Evolutionary conservation across 1,140 invertebrate genomes (phyloP), one percentile per base, ranked within the genome.

Genomic region (Hirudo medicinalis): DNA sequence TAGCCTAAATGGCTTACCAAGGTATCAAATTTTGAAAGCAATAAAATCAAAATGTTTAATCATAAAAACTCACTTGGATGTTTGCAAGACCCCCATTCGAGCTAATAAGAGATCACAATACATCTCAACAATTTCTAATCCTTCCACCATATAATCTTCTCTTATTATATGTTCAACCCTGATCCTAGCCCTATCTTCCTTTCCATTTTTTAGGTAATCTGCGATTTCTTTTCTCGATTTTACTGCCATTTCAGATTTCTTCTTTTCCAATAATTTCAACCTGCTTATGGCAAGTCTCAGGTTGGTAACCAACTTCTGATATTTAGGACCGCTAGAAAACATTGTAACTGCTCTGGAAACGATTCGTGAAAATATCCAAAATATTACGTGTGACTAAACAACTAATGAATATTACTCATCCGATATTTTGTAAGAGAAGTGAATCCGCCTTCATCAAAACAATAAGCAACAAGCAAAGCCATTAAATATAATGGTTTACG

Each of bases 41-140:
- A 15, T 2, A 63, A 63, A 60, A 15, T 60, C n/a, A 60, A 25
- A 60, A 60, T 60, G 9, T 60, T 11, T n/a, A 40, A 49, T 49
- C 15, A 49, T 17, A 8, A 36, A n/a, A n/a, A 43, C 84, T 85
- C 83, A 90, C 87, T 97, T 97, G 89, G 96, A 94, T 83, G 97
- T 94, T 75, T 96, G 91, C 68, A 99, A 89, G 0, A 99, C 84
- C 20, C 96, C 97, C 85, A 98, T 99, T 79, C 95, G 86, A 3
- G 96, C 94, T 22, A 99, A 82, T n/a, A 99, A 81, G 27, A 99
- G 82, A 85, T 99, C 97, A 84, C 95, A 98, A 80, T 95, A 99
- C 93, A 98, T 98, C 85, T 99, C 97, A 3, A 99, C 86, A 66
- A 99, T 86, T 86, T 99, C 97, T 90, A 98, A 95, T 0, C 95